Conservation (phyloP, 1,140 invertebrate species). For the Diorhabda elongata region DNA sequence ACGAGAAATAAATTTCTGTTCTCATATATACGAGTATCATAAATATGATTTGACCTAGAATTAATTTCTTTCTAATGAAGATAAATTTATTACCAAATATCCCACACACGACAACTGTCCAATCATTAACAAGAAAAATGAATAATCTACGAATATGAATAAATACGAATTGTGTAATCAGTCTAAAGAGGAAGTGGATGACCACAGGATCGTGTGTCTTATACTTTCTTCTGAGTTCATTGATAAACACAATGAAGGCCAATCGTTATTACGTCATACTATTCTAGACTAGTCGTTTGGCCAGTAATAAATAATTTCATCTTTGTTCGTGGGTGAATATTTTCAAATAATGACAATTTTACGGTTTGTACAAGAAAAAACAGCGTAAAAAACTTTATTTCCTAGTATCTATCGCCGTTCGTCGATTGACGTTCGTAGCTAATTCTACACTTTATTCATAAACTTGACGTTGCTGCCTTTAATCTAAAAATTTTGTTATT, state of each 20-base stretch:
- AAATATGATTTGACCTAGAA: too few species aligned
- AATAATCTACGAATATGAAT: neutral
- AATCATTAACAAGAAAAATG: neutral
- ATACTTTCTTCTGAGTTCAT: neutral
- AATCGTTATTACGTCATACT: neutral
- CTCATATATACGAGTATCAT: too few species aligned
- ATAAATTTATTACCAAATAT: constrained; percentile 1
- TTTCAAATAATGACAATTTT: too few species aligned
- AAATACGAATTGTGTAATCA: neutral
- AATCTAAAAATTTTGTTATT: too few species aligned
- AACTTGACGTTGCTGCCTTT: too few species aligned
- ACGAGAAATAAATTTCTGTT: too few species aligned
- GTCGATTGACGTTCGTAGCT: too few species aligned
- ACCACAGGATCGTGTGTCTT: neutral
- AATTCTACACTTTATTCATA: too few species aligned
- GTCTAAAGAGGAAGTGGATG: neutral
- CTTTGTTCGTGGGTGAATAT: too few species aligned
- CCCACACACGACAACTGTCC: neutral
- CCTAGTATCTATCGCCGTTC: too few species aligned
- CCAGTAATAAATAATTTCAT: neutral
- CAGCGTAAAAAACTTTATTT: too few species aligned
- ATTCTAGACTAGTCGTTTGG: neutral
- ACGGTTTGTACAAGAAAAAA: too few species aligned
- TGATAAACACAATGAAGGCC: neutral
- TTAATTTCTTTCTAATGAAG: neutral